Evolutionary conservation across 1,140 invertebrate genomes (phyloP), one percentile per base, ranked within the genome.

Genomic region (Antheraea mylitta): DNA sequence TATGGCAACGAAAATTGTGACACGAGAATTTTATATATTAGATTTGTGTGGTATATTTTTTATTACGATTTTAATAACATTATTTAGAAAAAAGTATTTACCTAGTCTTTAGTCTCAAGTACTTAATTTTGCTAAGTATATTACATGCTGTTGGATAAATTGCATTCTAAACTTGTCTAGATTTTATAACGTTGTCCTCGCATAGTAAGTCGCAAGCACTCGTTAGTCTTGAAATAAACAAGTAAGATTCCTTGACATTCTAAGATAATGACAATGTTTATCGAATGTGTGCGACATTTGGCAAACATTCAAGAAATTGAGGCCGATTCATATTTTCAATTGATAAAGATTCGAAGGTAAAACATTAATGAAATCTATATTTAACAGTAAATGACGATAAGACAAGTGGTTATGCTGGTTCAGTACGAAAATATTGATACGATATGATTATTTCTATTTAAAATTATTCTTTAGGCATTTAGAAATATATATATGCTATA

Each of bases 291-390:
- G 45, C 45, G 45, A 53, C 13, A 53, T 53, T 53, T 53, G 45
- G 45, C 45, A 53, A 16, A 53, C 45, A 53, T 53, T 53, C 13
- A 16, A 16, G 45, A 13, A 53, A 53, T 53, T 16, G 45, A 53
- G 45, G 45, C 16, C 45, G 45, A 53, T 53, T 53, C 45, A 53
- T 53, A 16, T 53, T 53, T 53, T 53, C 45, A n/a, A 53, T 53
- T 53, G 45, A 53, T 16, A 53, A 53, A 53, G 5, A 53, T 53
- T 53, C 45, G 45, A 53, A 53, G 45, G 38, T 42, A 42, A 42
- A 42, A 53, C 45, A 16, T 53, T 16, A 53, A 53, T 53, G 45
- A 53, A 53, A 53, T 16, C 45, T 16, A 53, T 53, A 53, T 53
- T 13, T 53, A 53, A 53, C 45, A 13, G 6, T 53, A 53, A 53